Percentiles rank a stretch among this genome's conserved stretches.
These are phyloP conservation scores for Calonectris borealis DNA, from an alignment of 2,113 vertebrate genomes.

Conservation along the genomic window DNA sequence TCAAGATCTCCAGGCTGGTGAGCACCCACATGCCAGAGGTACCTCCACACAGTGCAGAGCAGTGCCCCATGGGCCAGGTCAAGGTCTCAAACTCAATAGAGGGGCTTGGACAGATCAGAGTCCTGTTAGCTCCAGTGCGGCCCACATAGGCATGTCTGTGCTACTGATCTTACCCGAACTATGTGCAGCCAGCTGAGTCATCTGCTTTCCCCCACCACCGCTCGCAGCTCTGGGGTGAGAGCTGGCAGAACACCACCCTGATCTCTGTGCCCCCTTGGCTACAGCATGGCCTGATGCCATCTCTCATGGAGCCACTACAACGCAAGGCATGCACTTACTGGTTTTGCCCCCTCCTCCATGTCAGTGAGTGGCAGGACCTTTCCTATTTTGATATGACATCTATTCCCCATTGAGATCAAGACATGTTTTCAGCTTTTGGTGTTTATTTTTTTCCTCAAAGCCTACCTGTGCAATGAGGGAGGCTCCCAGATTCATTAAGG, in stretches of 20 bases:
- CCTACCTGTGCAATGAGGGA: background rate
- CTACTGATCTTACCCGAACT: background rate
- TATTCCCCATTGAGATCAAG: background rate
- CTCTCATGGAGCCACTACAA: background rate
- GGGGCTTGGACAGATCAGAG: background rate
- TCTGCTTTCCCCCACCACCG: background rate
- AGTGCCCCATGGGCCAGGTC: accelerated
- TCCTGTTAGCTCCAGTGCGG: background rate
- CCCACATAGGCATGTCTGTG: accelerated
- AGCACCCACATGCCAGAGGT: too few species aligned
- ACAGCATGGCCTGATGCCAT: background rate
- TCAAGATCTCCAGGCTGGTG: background rate
- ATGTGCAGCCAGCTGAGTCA: accelerated
- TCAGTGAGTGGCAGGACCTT: background rate
- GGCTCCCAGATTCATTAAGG: background rate
- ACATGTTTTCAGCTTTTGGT: background rate
- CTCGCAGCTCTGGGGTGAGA: background rate
- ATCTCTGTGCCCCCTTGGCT: background rate
- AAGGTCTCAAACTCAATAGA: background rate
- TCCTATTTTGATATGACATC: background rate
- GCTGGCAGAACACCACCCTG: background rate
- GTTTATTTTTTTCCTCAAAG: background rate
- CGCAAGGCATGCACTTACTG: background rate
- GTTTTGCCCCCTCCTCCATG: background rate
- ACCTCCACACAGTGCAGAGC: background rate